Evolutionary conservation across 2,888 invertebrate species (phyloP).

Genomic region (Ornithoptera priamus): DNA sequence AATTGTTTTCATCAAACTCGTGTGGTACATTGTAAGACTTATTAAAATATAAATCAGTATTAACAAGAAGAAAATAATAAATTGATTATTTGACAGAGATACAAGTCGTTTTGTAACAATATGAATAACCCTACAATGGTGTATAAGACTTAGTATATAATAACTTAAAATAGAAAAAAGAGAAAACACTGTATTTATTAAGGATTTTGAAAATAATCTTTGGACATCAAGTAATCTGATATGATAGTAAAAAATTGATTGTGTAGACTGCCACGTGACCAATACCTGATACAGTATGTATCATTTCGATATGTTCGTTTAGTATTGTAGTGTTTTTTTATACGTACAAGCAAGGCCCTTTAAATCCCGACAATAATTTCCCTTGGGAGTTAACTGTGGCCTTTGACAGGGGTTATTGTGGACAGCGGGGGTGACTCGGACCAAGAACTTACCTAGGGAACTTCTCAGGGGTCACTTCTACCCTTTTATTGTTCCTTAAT

Average conservation of each 20-base stretch:
- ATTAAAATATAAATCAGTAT: background rate
- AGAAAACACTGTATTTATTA: background rate
- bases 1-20: slow-evolving; percentile 3
- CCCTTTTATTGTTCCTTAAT: slow-evolving; percentile 74
- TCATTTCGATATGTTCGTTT: slow-evolving; percentile 60
- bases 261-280: slow-evolving; percentile 56
- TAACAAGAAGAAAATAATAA: no score
- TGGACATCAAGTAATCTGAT: slow-evolving; percentile 27
- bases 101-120: no score
- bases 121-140: no score
- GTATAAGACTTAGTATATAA: background rate
- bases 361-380: slow-evolving; percentile 81
- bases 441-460: slow-evolving; percentile 68
- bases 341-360: slow-evolving; percentile 76
- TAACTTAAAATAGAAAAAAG: background rate
- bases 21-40: background rate
- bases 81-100: no score
- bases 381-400: slow-evolving; percentile 69
- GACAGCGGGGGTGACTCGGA: slow-evolving; percentile 66
- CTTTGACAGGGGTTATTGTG: slow-evolving; percentile 75
- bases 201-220: background rate
- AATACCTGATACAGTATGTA: slow-evolving; percentile 50
- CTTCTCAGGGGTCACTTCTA: slow-evolving; percentile 67
- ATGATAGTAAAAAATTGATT: slow-evolving; percentile 35
- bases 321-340: slow-evolving; percentile 70